Evolutionary conservation across 2,113 vertebrate genomes (phyloP).

Genomic region (Gobio gobio): DNA sequence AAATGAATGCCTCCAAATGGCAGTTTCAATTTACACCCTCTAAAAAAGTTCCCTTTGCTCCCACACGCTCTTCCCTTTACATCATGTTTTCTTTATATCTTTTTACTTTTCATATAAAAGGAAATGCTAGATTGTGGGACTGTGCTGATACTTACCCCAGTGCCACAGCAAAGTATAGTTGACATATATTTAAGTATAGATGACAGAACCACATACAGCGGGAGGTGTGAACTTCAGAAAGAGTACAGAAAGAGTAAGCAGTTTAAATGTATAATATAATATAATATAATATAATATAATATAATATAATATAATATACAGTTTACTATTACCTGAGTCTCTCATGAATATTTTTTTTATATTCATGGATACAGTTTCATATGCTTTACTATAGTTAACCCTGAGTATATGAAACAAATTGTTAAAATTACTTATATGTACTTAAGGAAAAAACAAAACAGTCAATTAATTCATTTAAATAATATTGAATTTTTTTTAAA

Average conservation of each 20-base stretch:
- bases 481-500: no score
- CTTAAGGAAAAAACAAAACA: no score
- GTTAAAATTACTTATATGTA: neutral
- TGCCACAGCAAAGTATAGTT: neutral
- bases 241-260: neutral
- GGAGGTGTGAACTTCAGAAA: neutral
- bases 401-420: neutral
- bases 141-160: neutral
- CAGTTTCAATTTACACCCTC: constrained; percentile 71
- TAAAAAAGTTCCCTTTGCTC: constrained; percentile 34
- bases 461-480: no score
- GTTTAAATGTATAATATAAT: neutral
- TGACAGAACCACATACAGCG: neutral
- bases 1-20: constrained; percentile 67
- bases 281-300: neutral
- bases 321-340: no score
- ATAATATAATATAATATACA: no score
- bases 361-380: no score
- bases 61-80: constrained; percentile 13
- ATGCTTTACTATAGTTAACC: neutral
- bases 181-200: constrained; percentile 4
- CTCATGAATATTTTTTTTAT: no score
- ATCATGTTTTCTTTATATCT: constrained; percentile 19
- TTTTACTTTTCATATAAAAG: neutral
- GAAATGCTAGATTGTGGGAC: neutral